Evolutionary conservation across 2,888 invertebrate species (phyloP), one percentile per base, ranked within the genome.

Genomic region (Bembecia ichneumoniformis): DNA sequence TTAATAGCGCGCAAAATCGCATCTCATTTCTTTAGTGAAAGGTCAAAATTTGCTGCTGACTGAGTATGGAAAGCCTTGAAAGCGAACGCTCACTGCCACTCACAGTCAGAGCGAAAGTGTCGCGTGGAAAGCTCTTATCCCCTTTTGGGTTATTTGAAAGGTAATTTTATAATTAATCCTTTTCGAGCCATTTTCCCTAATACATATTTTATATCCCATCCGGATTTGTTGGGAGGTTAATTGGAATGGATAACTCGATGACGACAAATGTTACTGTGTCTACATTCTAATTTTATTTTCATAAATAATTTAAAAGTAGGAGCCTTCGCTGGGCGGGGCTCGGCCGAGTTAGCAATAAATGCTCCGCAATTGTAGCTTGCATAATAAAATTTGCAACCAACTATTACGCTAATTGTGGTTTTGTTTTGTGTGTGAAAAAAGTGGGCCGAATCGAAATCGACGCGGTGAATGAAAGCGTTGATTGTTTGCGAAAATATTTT

Each of bases 371-470:
- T 49, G 17, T 46, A 3, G 28, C 28, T 43, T 44, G 44, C 15
- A 61, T 58, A 60, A 75, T 69, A 55, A 55, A 58, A 58, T 55
- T 61, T 61, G 61, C 62, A 78, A 77, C 66, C 73, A 76, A 69
- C 76, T 68, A 77, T 82, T 86, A 86, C 79, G 86, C 86, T 86
- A 87, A 87, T 87, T 87, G 87, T 86, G 87, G 87, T 87, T 86
- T 80, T 78, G 77, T 81, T 83, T 86, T 82, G 82, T 84, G 81
- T 64, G 58, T 57, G 55, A 59, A 68, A 28, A 28, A 74, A 68
- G 63, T 75, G 71, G 81, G 83, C 65, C 79, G 71, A 2, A 44
- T 52, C 51, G 53, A 59, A 59, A 58, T 58, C 54, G 57, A 58
- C 49, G 56, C 53, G 55, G 58, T 66, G 59, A 71, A 71, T 71